phyloP scores from a whole-genome alignment of 1,140 invertebrate genomes.

The Drosophila chauvacae region DNA sequence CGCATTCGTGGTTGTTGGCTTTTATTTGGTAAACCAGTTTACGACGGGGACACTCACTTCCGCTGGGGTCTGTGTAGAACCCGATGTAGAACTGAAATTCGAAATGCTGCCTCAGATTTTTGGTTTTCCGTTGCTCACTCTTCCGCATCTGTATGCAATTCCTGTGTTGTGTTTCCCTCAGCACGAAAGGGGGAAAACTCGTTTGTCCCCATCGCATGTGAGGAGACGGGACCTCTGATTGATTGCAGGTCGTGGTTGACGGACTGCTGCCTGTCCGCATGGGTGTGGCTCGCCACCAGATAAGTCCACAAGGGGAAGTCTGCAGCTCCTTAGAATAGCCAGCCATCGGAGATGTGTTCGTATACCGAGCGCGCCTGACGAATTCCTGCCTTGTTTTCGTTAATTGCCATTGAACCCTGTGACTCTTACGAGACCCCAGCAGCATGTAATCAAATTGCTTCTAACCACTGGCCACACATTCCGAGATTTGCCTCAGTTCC shows the following conservation, averaged over 20 bases:
- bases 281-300: conserved; percentile 16
- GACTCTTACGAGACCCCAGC: conserved; percentile 44
- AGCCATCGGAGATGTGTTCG: background rate
- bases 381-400: background rate
- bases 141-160: background rate
- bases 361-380: background rate
- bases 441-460: conserved; percentile 34
- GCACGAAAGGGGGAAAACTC: conserved; percentile 5
- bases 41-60: conserved; percentile 19
- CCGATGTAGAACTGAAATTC: conserved; percentile 10
- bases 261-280: conserved; percentile 31
- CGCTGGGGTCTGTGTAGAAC: background rate
- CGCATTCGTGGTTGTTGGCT: background rate
- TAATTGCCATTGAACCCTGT: conserved; percentile 57
- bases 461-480: background rate
- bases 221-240: conserved; percentile 39
- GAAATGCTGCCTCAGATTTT: conserved; percentile 17
- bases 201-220: conserved; percentile 2
- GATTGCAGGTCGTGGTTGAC: conserved; percentile 47
- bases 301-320: background rate
- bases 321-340: background rate
- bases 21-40: conserved; percentile 19
- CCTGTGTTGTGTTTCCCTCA: too few species aligned
- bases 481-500: conserved; percentile 3
- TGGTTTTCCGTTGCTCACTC: conserved; percentile 3